Evolutionary conservation across 2,113 vertebrate genomes (phyloP), one percentile per base, ranked within the genome.

Genomic region (Melanocharis versteri): DNA sequence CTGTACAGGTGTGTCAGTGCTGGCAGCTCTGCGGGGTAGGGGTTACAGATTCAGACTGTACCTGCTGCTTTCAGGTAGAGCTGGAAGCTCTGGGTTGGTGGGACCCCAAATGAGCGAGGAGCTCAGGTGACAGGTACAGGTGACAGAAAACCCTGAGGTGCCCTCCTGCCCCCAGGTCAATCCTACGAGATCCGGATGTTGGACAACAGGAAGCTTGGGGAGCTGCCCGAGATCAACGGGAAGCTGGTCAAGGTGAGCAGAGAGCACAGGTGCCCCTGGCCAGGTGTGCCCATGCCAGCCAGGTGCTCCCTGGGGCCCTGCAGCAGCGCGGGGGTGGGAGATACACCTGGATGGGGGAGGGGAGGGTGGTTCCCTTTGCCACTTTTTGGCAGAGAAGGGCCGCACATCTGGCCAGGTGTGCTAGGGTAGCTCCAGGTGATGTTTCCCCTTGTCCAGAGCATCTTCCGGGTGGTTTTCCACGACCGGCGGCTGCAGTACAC

Each of bases 181-280:
- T 99, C 99, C 93, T 99, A 99, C 62, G 99, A 99, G 98, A 99
- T 99, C 94, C 98, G 99, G 96, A 99, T 99, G 99, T 98, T 99
- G 97, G 99, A 99, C 97, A 99, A 99, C 98, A 98, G 99, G 93
- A 99, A 99, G 80, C 98, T 99, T 7, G 99, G 99, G 91, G 99
- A 99, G 83, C 98, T 99, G 95, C 99, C 99, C 0, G 99, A 99
- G 98, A 98, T 99, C 78, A 99, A 98, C 71, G 99, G 98, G 53
- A 99, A 99, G 89, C 98, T 99, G 98, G 99, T 99, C 35, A 99
- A 99, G 99, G 99, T 99, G 91, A 97, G 98, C 7, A 11, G 57
- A 3, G 73, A 16, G 69, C n/a, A 0, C 0, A 3, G 53, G 24
- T 28, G 1, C 4, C 1, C 1, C 16, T 2, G 51, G 17, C 28